Evolutionary conservation across 2,888 invertebrate genomes (phyloP), one percentile per base, ranked within the genome.

Genomic region (Orthonevra nobilis): DNA sequence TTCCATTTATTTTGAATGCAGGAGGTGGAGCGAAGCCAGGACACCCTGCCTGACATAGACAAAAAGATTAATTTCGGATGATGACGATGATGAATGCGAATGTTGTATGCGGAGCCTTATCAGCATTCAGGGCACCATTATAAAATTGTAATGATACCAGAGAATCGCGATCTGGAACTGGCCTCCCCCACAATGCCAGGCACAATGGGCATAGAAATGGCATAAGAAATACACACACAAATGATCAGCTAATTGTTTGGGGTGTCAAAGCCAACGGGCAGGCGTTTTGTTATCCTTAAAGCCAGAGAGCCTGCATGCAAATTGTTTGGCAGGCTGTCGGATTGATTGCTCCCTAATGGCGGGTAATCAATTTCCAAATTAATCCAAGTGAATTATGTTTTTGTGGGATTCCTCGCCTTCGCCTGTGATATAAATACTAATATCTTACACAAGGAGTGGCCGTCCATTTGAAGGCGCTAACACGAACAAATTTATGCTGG

Each of bases 341-440:
- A 72, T 66, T 66, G 64, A 77, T 77, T 72, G 46, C 46, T 54
- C 46, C 46, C 64, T 52, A 34, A 60, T 54, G 60, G 64, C 46
- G 23, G 56, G 64, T 42, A 72, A 72, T 77, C 77, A 77, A 77
- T 72, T 77, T 77, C 60, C 46, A 52, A 72, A 60, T 66, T 60
- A 77, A 48, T 72, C 52, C 50, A 69, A 77, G 58, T 44, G 50
- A 44, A 60, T 58, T 48, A 44, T 46, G 44, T 30, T 20, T 52
- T 64, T 40, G 46, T 38, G 38, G 44, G n/a, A n/a, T n/a, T n/a
- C n/a, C n/a, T n/a, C n/a, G n/a, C n/a, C n/a, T n/a, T n/a, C n/a
- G n/a, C n/a, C n/a, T n/a, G n/a, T n/a, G n/a, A n/a, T n/a, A n/a
- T n/a, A n/a, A n/a, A n/a, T n/a, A n/a, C n/a, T n/a, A n/a, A n/a